A percentile compares a stretch with the other conserved stretches of the same genome.
Conservation (phyloP, 1,140 invertebrate genomes). For the Limonius californicus region DNA sequence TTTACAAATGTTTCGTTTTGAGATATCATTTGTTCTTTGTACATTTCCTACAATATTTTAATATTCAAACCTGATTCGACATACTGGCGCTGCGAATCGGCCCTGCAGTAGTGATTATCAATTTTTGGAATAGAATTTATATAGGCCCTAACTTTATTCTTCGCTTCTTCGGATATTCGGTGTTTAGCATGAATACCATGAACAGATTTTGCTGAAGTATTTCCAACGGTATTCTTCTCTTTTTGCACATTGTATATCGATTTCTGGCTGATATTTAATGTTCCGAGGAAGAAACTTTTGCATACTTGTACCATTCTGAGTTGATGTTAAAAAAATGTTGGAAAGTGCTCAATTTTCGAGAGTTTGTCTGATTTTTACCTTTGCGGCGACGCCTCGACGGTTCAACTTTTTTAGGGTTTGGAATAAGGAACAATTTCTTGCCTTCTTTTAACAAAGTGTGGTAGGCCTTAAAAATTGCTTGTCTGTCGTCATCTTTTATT, state of each 20-base stretch:
- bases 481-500: not conserved
- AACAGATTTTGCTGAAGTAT: not conserved
- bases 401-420: not conserved
- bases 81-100: not conserved
- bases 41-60: not conserved
- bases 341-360: too few species aligned
- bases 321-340: too few species aligned
- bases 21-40: not conserved
- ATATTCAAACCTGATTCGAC: not conserved
- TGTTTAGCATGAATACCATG: not conserved
- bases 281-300: slow-evolving; percentile 1
- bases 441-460: too few species aligned
- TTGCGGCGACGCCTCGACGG: not conserved
- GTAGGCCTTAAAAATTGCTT: not conserved
- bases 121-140: too few species aligned
- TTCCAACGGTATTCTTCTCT: not conserved
- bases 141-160: too few species aligned
- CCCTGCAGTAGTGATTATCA: too few species aligned
- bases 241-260: too few species aligned
- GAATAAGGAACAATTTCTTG: too few species aligned
- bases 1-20: not conserved
- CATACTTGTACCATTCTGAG: not conserved
- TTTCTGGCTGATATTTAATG: slow-evolving; percentile 3
- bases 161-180: too few species aligned
- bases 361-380: not conserved